Evolutionary conservation across 2,113 vertebrate species (phyloP).

Genomic region (Seriola dumerili): DNA sequence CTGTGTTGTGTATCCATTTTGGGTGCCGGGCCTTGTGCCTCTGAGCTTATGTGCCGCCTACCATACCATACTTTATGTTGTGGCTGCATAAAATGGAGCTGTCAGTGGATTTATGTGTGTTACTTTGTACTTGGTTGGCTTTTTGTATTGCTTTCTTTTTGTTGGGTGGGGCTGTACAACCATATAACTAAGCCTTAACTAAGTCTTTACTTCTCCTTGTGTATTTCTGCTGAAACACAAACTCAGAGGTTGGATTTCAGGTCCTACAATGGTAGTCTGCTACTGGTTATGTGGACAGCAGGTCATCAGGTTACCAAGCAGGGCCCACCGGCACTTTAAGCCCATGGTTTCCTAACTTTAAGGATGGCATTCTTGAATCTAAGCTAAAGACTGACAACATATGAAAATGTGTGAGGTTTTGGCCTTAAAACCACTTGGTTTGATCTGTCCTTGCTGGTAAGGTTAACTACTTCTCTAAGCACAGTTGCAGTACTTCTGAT

Average conservation of each 20-base stretch:
- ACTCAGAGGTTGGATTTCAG: constrained; percentile 3
- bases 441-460: too few relatives aligned
- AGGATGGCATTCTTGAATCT: neutral
- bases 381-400: neutral
- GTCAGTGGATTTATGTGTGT: constrained; percentile 36
- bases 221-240: neutral
- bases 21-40: constrained; percentile 29
- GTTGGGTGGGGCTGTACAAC: neutral
- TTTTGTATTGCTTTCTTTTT: constrained; percentile 7
- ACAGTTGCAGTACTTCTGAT: neutral
- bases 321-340: neutral
- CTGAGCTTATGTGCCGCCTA: constrained; percentile 28
- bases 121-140: constrained; percentile 6
- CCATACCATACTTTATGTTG: constrained; percentile 51
- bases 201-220: neutral
- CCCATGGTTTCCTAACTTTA: neutral
- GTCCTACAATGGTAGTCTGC: neutral
- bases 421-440: neutral
- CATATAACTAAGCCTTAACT: neutral
- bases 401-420: neutral
- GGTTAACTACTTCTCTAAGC: neutral
- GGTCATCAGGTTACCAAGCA: neutral
- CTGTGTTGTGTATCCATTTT: constrained; percentile 43
- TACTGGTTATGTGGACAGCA: neutral
- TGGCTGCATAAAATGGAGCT: constrained; percentile 36